Percentiles rank a stretch among this genome's conserved stretches.
Evolutionary conservation across 1,140 invertebrate species (phyloP).

Genomic region (Plectrocnemia conspersa): DNA sequence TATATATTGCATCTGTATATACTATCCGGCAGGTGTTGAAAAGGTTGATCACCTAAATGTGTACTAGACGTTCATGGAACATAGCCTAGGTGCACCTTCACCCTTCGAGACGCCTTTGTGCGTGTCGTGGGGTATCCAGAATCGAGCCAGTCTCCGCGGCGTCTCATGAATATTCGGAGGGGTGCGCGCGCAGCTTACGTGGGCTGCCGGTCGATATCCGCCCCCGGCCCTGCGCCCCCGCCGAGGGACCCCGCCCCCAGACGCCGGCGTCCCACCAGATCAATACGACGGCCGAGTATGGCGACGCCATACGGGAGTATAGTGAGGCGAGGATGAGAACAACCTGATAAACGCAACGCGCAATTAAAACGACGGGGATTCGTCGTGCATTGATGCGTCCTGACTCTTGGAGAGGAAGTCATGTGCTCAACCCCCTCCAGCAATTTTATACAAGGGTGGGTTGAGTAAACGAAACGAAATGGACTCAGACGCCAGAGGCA

Average conservation of each 20-base stretch:
- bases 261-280: not conserved
- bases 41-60: too few relatives aligned
- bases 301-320: not conserved
- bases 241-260: not conserved
- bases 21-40: too few relatives aligned
- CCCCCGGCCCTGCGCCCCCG: not conserved
- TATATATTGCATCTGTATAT: too few relatives aligned
- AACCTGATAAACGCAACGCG: not conserved
- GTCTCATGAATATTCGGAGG: constrained; percentile 6
- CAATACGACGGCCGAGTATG: not conserved
- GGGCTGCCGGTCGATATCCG: constrained; percentile 7
- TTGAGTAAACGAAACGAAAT: too few relatives aligned
- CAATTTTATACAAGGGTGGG: too few relatives aligned
- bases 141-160: not conserved
- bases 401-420: not conserved
- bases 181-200: constrained; percentile 8
- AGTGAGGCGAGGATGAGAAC: constrained; percentile 2
- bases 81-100: too few relatives aligned
- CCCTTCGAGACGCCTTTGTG: not conserved
- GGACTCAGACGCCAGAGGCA: too few relatives aligned
- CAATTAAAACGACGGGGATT: too few relatives aligned
- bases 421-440: too few relatives aligned
- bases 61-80: too few relatives aligned
- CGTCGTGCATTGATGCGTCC: not conserved
- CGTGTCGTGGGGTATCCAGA: not conserved